Evolutionary conservation across 2,888 invertebrate species (phyloP).

Genomic region (Alcis repandata): DNA sequence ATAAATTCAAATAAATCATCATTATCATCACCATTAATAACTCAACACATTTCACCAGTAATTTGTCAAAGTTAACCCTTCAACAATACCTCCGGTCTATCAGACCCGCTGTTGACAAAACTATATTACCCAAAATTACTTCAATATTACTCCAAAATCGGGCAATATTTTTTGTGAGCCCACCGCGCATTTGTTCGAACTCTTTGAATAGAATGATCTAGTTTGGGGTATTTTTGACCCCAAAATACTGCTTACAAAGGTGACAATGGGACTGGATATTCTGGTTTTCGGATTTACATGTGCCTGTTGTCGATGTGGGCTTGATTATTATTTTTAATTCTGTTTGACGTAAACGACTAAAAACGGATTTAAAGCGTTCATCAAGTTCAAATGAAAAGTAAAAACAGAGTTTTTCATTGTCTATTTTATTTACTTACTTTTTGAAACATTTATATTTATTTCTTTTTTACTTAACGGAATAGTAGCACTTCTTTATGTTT

Average conservation of each 20-base stretch:
- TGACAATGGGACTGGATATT: slow-evolving; percentile 75
- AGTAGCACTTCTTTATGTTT: too few species aligned
- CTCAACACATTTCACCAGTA: slow-evolving; percentile 67
- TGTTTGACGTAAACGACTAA: slow-evolving; percentile 34
- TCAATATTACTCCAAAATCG: slow-evolving; percentile 82
- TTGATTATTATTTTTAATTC: slow-evolving; percentile 45
- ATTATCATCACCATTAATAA: slow-evolving; percentile 45
- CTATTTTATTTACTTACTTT: too few species aligned
- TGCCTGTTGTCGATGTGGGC: slow-evolving; percentile 35
- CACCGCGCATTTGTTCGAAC: slow-evolving; percentile 70
- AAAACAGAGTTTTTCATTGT: too few species aligned
- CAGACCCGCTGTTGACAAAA: slow-evolving; percentile 85
- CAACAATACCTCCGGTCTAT: slow-evolving; percentile 61
- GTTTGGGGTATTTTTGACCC: slow-evolving; percentile 74
- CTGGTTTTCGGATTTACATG: slow-evolving; percentile 67
- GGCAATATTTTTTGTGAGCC: slow-evolving; percentile 75
- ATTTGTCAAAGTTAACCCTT: slow-evolving; percentile 83
- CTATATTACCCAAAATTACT: slow-evolving; percentile 83
- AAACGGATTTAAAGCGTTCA: background rate
- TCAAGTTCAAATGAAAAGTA: slow-evolving; percentile 4
- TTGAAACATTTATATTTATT: too few species aligned
- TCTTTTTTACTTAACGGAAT: too few species aligned
- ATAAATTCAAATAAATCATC: slow-evolving; percentile 32
- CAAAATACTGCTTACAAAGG: slow-evolving; percentile 63
- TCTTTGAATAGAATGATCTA: slow-evolving; percentile 74